Evolutionary conservation across 2,797 vertebrate genomes (phyloP).

Genomic region (Apogon hyalosoma): DNA sequence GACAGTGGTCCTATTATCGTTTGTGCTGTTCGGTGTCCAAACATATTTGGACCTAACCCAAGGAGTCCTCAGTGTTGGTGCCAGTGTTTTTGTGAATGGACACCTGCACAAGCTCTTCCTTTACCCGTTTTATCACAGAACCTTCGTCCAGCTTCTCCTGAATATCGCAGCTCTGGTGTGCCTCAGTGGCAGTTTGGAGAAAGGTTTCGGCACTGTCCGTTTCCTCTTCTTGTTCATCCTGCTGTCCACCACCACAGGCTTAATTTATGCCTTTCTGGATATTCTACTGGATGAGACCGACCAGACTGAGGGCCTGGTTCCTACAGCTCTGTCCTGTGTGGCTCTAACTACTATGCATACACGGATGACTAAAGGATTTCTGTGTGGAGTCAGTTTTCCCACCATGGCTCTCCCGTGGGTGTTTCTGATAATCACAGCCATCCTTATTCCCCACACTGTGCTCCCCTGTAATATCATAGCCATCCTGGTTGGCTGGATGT

Average conservation of each 20-base stretch:
- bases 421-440: slow-evolving; percentile 67
- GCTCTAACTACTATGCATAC: slow-evolving; percentile 75
- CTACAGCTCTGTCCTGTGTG: slow-evolving; percentile 69
- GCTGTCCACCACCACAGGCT: slow-evolving; percentile 64
- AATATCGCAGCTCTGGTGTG: slow-evolving; percentile 53
- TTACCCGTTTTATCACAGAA: slow-evolving; percentile 67
- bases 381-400: slow-evolving; percentile 77
- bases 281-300: slow-evolving; percentile 40
- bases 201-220: slow-evolving; percentile 73
- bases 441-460: slow-evolving; percentile 61
- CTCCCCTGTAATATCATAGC: slow-evolving; percentile 73
- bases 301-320: slow-evolving; percentile 65
- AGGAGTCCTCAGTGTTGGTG: slow-evolving; percentile 61
- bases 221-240: slow-evolving; percentile 70
- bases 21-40: slow-evolving; percentile 54
- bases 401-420: slow-evolving; percentile 74
- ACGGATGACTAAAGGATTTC: slow-evolving; percentile 67
- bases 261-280: slow-evolving; percentile 71
- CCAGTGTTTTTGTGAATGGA: slow-evolving; percentile 60
- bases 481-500: slow-evolving; percentile 68
- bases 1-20: slow-evolving; percentile 40
- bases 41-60: slow-evolving; percentile 32
- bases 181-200: slow-evolving; percentile 73
- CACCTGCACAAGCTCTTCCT: slow-evolving; percentile 64
- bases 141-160: slow-evolving; percentile 60